These are phyloP conservation scores for Athene noctua DNA, from an alignment of 2,113 vertebrate genomes.

Conservation along the genomic window DNA sequence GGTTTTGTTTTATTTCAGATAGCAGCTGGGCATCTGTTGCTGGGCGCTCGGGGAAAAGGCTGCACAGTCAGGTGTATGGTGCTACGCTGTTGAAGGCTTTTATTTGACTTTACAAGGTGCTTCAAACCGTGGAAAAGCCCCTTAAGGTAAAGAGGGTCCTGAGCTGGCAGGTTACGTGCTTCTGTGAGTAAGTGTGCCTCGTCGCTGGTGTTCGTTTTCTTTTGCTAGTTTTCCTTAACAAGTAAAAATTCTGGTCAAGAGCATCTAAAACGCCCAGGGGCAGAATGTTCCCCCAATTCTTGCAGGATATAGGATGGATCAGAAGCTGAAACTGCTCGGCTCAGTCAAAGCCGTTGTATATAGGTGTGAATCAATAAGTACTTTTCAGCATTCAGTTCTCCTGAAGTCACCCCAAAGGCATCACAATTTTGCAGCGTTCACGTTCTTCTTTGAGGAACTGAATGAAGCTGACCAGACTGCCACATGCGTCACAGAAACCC, in stretches of 20 bases:
- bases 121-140: neutral
- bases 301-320: rapidly evolving
- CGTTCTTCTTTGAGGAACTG: neutral
- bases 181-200: neutral
- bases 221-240: neutral
- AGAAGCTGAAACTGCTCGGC: neutral
- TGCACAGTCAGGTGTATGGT: no score
- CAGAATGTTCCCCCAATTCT: neutral
- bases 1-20: neutral
- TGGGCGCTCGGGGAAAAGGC: neutral
- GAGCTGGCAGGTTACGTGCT: neutral
- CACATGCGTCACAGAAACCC: neutral
- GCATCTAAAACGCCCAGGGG: neutral
- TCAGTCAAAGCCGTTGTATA: rapidly evolving
- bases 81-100: neutral
- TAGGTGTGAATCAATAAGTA: neutral
- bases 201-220: neutral
- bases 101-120: neutral
- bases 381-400: neutral
- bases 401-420: neutral
- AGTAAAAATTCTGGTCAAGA: neutral
- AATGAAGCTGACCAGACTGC: neutral
- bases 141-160: neutral
- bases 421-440: neutral
- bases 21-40: neutral